These are phyloP conservation scores for Copidosoma aretas DNA, from an alignment of 2,888 invertebrate species.

Conservation along the genomic window DNA sequence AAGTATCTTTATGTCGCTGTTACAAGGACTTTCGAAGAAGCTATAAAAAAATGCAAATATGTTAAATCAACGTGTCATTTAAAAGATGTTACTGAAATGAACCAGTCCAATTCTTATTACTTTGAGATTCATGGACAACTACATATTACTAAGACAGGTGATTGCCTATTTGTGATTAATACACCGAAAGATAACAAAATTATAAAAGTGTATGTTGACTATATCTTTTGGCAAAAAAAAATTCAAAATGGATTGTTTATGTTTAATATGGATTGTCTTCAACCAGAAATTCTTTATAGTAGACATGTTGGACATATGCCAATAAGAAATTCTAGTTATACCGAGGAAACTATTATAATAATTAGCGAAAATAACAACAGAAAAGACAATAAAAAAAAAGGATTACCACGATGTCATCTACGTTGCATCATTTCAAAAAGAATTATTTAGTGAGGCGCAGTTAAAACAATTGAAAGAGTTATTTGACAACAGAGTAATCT, in stretches of 20 bases:
- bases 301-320: slow-evolving; percentile 31
- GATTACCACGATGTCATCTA: too few species aligned
- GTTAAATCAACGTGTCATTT: background rate
- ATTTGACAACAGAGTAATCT: too few species aligned
- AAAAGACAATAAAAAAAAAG: too few species aligned
- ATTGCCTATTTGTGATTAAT: slow-evolving; percentile 44
- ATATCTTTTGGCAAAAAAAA: slow-evolving; percentile 42
- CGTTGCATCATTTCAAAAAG: too few species aligned
- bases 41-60: background rate
- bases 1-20: slow-evolving; percentile 30
- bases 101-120: slow-evolving; percentile 37
- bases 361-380: too few species aligned
- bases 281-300: slow-evolving; percentile 47
- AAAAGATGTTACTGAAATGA: slow-evolving; percentile 25
- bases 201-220: slow-evolving; percentile 38
- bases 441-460: too few species aligned
- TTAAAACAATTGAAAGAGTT: too few species aligned
- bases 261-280: slow-evolving; percentile 43
- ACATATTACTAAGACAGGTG: slow-evolving; percentile 38
- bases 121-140: slow-evolving; percentile 46
- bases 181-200: slow-evolving; percentile 36
- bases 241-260: slow-evolving; percentile 39
- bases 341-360: too few species aligned
- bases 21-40: slow-evolving; percentile 25
- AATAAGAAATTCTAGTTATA: slow-evolving; percentile 27